Evolutionary conservation across 2,113 vertebrate genomes (phyloP).

Genomic region (Xiphophorus hellerii): DNA sequence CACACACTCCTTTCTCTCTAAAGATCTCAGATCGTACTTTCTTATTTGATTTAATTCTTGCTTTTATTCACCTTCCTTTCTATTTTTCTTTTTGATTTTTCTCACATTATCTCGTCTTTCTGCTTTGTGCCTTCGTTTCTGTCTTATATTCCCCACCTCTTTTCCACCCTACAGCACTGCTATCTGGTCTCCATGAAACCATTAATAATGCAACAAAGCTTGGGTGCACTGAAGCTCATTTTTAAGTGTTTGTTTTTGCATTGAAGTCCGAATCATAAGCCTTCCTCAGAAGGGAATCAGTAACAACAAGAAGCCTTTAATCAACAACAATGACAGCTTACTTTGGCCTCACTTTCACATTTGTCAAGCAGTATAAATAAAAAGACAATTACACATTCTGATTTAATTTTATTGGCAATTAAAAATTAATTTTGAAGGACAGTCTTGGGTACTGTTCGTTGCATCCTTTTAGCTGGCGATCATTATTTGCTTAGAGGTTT

Average conservation of each 20-base stretch:
- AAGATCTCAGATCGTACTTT: background rate
- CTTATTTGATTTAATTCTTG: background rate
- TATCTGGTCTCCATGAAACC: conserved; percentile 35
- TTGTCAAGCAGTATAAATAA: background rate
- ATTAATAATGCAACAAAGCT: conserved; percentile 70
- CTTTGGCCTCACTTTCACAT: conserved; percentile 2
- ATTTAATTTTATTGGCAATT: conserved; percentile 23
- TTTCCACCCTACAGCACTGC: conserved; percentile 7
- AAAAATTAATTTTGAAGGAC: conserved; percentile 7
- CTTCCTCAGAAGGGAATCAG: background rate
- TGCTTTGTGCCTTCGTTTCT: background rate
- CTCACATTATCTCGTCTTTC: background rate
- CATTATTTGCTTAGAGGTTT: conserved; percentile 25
- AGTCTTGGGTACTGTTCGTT: conserved; percentile 16
- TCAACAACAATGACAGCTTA: conserved; percentile 21
- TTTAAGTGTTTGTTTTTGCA: conserved; percentile 53
- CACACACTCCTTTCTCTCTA: background rate
- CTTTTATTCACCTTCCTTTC: background rate
- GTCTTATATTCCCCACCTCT: conserved; percentile 10
- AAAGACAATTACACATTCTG: background rate
- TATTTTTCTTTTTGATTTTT: background rate
- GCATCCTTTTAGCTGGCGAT: conserved; percentile 17
- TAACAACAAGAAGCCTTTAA: conserved; percentile 24
- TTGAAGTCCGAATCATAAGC: conserved; percentile 9
- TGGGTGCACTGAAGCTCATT: conserved; percentile 29